Base-by-base conservation (phyloP, 1,140 invertebrate genomes). In the Chironomus striatipennis region DNA sequence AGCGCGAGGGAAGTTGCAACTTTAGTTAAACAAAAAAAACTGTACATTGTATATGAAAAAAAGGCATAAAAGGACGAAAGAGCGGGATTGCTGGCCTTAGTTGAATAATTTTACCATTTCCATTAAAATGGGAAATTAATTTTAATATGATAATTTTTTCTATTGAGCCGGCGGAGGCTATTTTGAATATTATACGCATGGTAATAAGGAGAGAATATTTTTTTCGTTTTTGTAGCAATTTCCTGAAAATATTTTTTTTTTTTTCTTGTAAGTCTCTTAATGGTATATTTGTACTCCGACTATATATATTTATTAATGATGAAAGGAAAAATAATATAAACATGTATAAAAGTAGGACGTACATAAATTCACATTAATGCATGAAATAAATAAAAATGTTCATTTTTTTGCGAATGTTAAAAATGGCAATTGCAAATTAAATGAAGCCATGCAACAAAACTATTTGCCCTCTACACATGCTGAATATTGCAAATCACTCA, bases 71-170 rank as follows among this genome's bases (percentile, higher is more conserved):
- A n/a, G 47, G 47, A 57, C 12, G 47, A 34, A 34, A 57, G 47
- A 57, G n/a, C n/a, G n/a, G 47, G n/a, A 57, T 34, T 34, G 24
- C 47, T 57, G 47, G 47, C 47, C 47, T 57, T 57, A 57, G 47
- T 21, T 70, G 18, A 70, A 70, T 70, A 70, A 70, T 70, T 57
- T 57, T 18, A 21, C n/a, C 65, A 70, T 70, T 70, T 21, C 65
- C 20, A 70, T 70, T 70, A 70, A 70, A 70, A 57, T 57, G 47
- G 47, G 47, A 57, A 57, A 70, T 70, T 70, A 70, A 70, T 70
- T 70, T 70, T 70, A 70, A 70, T 70, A 70, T 70, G 65, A 70
- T 70, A 70, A 70, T 70, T 70, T 70, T 70, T 18, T 70, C 20
- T 21, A 18, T 70, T 70, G 65, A 70, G 65, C 65, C 20, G 65